Evolutionary conservation across 2,888 invertebrate genomes (phyloP).

Genomic region (Drosophila colorata): DNA sequence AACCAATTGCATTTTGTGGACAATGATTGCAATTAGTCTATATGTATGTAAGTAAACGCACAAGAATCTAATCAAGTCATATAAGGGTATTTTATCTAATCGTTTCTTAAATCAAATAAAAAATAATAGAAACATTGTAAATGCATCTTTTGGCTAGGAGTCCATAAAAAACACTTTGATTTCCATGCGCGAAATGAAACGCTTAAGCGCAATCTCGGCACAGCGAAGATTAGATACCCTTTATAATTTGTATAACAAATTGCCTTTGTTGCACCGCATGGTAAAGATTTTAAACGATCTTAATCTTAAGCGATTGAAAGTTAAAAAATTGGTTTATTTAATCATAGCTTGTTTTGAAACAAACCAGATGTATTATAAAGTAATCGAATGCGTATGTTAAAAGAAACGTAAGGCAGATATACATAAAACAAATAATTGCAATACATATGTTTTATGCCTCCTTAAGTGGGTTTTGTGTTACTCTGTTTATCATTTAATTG

Average conservation of each 20-base stretch:
- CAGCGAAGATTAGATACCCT: background rate
- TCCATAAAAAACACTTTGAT: background rate
- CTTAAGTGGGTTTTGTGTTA: background rate
- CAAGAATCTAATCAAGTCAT: slow-evolving; percentile 8
- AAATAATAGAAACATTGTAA: background rate
- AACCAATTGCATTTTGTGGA: no score
- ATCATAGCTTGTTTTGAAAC: no score
- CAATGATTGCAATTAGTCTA: background rate
- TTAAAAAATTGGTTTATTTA: background rate
- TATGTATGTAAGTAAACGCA: background rate
- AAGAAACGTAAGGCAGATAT: no score
- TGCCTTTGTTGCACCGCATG: background rate
- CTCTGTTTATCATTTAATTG: no score
- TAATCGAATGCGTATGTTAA: no score
- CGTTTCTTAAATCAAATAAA: background rate
- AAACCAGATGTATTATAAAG: no score
- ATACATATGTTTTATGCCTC: background rate
- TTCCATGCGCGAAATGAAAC: slow-evolving; percentile 1
- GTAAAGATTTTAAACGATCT: background rate
- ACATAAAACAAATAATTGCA: no score
- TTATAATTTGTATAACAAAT: background rate
- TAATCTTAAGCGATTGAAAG: background rate
- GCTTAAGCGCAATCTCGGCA: background rate
- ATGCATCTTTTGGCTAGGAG: slow-evolving; percentile 3
- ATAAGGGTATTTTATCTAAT: background rate